phyloP scores from a whole-genome alignment of 2,797 vertebrate species.

The Chromobotia macracanthus region DNA sequence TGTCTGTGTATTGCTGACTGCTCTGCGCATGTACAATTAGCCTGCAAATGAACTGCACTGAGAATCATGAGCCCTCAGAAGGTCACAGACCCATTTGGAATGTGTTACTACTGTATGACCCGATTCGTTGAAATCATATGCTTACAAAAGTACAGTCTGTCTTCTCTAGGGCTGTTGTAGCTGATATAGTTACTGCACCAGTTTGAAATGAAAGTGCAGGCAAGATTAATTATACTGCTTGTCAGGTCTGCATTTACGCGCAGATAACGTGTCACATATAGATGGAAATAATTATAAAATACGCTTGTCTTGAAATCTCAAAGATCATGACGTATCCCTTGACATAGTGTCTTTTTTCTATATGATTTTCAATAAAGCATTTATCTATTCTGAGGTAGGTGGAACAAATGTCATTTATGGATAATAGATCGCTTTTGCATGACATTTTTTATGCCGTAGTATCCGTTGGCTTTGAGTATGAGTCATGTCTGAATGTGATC shows the following conservation, averaged over 20 bases:
- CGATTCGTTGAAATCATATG: conserved; percentile 19
- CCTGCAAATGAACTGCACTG: conserved; percentile 35
- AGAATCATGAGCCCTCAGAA: conserved; percentile 43
- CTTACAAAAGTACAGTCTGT: conserved; percentile 18
- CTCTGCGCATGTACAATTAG: conserved; percentile 68
- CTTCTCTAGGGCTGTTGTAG: background rate
- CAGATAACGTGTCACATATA: background rate
- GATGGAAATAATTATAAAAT: background rate
- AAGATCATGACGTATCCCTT: background rate
- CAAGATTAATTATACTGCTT: background rate
- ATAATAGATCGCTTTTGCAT: background rate
- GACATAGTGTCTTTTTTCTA: background rate
- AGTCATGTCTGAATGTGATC: conserved; percentile 93
- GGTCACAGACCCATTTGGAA: conserved; percentile 41
- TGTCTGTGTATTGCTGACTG: conserved; percentile 71
- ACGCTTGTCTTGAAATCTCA: background rate
- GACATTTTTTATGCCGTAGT: conserved; percentile 76
- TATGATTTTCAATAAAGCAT: background rate
- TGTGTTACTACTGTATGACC: conserved; percentile 8
- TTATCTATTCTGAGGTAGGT: background rate
- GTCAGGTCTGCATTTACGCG: background rate
- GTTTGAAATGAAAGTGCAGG: background rate
- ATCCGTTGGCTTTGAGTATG: conserved; percentile 98
- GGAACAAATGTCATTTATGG: background rate
- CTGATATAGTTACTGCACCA: conserved; percentile 22